Conservation (phyloP, 2,888 invertebrate species). For the Drosophila buzzatii region DNA sequence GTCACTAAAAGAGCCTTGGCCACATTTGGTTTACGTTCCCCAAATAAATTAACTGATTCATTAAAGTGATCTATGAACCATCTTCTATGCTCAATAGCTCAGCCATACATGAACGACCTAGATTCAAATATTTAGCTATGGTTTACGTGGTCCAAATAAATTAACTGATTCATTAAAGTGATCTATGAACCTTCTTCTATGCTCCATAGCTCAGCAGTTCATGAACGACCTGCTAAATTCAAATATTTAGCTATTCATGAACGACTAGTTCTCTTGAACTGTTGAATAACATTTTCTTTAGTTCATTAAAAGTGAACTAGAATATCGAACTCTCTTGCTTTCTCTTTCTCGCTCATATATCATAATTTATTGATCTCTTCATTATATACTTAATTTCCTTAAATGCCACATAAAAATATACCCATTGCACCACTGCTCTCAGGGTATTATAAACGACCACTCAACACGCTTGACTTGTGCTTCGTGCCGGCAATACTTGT, state of each 20-base stretch:
- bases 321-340: neutral
- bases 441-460: conserved; percentile 2
- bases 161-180: neutral
- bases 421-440: neutral
- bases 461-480: neutral
- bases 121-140: neutral
- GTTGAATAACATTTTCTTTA: too few species aligned
- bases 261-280: too few species aligned
- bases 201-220: neutral
- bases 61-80: neutral
- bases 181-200: neutral
- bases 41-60: neutral
- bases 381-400: too few species aligned
- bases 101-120: neutral
- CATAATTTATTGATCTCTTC: neutral
- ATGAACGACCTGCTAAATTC: neutral
- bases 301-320: neutral
- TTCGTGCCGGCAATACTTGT: conserved; percentile 15
- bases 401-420: neutral
- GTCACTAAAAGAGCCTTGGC: neutral
- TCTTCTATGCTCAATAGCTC: neutral
- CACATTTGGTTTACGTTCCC: neutral
- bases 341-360: neutral
- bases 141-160: too few species aligned
- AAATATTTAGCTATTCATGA: too few species aligned